A percentile compares a stretch with the other conserved stretches of the same genome.
Conservation (phyloP, 1,140 invertebrate genomes). For the Drosophila serrata region DNA sequence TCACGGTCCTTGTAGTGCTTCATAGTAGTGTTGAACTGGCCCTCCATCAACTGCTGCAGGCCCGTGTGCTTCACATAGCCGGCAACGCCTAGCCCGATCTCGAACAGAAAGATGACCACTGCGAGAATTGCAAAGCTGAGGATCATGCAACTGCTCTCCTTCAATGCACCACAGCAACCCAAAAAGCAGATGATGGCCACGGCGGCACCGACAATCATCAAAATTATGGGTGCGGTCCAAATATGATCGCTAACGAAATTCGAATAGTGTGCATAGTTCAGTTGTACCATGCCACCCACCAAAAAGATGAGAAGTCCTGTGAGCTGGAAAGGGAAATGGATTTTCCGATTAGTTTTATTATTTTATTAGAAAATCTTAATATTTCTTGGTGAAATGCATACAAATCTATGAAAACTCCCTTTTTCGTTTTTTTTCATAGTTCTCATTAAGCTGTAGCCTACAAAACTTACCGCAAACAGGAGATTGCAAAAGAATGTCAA, state of each 20-base stretch:
- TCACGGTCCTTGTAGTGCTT: slow-evolving; percentile 88
- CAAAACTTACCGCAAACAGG: slow-evolving; percentile 91
- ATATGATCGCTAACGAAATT: slow-evolving; percentile 89
- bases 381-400: background rate
- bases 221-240: slow-evolving; percentile 90
- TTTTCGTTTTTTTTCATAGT: background rate
- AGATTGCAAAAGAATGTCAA: slow-evolving; percentile 94
- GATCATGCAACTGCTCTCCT: slow-evolving; percentile 95
- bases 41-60: slow-evolving; percentile 88
- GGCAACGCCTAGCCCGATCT: slow-evolving; percentile 93
- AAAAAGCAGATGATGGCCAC: slow-evolving; percentile 95
- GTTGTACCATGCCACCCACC: slow-evolving; percentile 90
- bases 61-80: slow-evolving; percentile 92
- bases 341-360: too few relatives aligned
- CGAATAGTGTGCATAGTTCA: slow-evolving; percentile 89
- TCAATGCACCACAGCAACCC: slow-evolving; percentile 94
- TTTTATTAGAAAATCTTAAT: background rate
- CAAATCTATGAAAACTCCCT: too few relatives aligned
- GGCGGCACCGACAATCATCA: slow-evolving; percentile 93
- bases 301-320: slow-evolving; percentile 91
- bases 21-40: slow-evolving; percentile 90
- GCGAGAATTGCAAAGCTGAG: slow-evolving; percentile 94
- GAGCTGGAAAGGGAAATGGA: slow-evolving; percentile 87
- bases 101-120: slow-evolving; percentile 92
- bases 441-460: background rate